Conservation (phyloP, 2,113 vertebrate genomes). For the Halichoerus grypus region DNA sequence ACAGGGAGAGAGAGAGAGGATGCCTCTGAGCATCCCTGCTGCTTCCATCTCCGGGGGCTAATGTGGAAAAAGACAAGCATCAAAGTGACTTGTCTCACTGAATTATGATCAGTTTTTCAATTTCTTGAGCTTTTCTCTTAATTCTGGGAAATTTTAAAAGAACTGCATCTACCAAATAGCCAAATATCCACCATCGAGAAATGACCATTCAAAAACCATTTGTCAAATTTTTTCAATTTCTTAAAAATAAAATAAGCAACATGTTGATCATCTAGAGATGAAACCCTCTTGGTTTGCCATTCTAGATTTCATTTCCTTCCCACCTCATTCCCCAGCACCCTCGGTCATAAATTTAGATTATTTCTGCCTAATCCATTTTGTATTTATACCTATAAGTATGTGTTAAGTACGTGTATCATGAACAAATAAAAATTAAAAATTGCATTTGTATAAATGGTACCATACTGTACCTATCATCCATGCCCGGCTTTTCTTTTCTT, state of each 20-base stretch:
- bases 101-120: background rate
- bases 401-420: background rate
- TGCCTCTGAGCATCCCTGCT: background rate
- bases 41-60: background rate
- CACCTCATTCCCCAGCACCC: background rate
- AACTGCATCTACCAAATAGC: background rate
- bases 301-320: background rate
- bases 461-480: background rate
- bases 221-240: background rate
- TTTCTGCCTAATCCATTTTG: background rate
- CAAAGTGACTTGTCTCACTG: background rate
- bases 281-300: background rate
- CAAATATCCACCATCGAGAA: background rate
- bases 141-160: slow-evolving; percentile 11
- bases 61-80: background rate
- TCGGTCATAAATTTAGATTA: background rate
- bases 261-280: background rate
- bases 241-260: slow-evolving; percentile 41
- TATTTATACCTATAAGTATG: background rate
- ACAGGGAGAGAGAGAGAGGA: too few species aligned
- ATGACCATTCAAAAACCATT: background rate
- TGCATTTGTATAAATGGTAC: background rate
- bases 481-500: background rate
- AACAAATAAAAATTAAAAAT: slow-evolving; percentile 52
- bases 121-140: background rate